Evolutionary conservation across 2,113 vertebrate species (phyloP), one percentile per base, ranked within the genome.

Genomic region (Chinchilla lanigera): DNA sequence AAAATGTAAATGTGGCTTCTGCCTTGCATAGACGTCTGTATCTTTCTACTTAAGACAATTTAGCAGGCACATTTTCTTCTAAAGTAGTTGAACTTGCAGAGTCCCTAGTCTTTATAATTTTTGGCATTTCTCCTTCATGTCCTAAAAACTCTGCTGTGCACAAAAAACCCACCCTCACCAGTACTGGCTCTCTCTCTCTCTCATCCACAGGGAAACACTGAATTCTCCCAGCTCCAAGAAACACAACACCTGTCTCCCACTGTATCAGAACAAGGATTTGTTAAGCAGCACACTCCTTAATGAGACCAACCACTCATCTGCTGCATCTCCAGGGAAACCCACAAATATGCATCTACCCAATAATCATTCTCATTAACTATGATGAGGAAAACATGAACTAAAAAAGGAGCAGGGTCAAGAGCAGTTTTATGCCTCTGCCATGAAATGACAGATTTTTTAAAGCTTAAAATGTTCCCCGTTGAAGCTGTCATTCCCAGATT

Each of bases 211-310:
- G 33, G 30, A 28, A 83, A 69, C 35, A 77, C 77, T 82, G 61
- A 67, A 96, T 89, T 75, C 28, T 82, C 92, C 78, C 54, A 90
- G 85, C 95, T 97, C 94, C 44, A 90, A 82, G 86, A 97, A 96
- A 84, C 30, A 86, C 24, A 54, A 90, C 10, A 33, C 20, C 56
- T 0, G 22, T 91, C 86, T 93, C 52, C 73, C 61, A 81, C 54
- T 20, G 89, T 44, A 65, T 89, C 88, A 93, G 94, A 96, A 94
- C 58, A 65, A 80, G n/a, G 52, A 93, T 89, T 93, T 92, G 77
- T 83, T 94, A 22, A 65, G 92, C 75, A 86, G 84, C 90, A 67
- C 41, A 50, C 65, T 71, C 71, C 44, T 93, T 91, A 95, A 96
- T 96, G 81, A 93, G 75, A 95, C 87, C 58, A 89, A 94, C 58